Conservation (phyloP, 1,140 invertebrate genomes). For the Hyles euphorbiae region DNA sequence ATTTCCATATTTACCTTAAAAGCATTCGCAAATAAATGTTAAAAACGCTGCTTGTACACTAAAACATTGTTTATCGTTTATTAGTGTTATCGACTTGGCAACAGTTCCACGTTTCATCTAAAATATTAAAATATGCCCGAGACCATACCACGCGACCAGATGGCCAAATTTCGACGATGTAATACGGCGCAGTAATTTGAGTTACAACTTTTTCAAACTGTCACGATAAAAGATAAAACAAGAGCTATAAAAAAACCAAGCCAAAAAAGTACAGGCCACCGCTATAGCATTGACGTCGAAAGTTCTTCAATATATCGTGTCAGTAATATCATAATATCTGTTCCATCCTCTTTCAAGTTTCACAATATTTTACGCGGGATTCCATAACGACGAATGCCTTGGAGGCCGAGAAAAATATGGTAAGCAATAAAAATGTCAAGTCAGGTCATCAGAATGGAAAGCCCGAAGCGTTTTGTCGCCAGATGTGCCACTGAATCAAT, state of each 20-base stretch:
- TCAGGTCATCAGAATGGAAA: conserved; percentile 73
- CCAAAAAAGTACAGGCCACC: conserved; percentile 17
- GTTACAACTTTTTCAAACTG: conserved; percentile 17
- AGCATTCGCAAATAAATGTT: too few relatives aligned
- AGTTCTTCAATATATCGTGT: conserved; percentile 43
- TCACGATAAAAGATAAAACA: conserved; percentile 27
- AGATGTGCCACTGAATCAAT: conserved; percentile 72
- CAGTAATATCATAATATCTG: conserved; percentile 51
- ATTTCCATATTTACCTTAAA: too few relatives aligned
- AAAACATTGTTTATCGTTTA: background rate
- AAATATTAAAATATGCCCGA: too few relatives aligned
- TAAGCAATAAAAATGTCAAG: conserved; percentile 73
- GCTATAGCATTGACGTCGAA: conserved; percentile 27
- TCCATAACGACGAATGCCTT: conserved; percentile 58
- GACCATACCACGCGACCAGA: background rate
- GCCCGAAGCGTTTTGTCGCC: conserved; percentile 67
- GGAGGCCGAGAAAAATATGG: conserved; percentile 67
- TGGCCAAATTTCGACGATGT: conserved; percentile 4
- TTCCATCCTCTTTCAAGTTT: conserved; percentile 52
- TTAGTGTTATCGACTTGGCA: background rate
- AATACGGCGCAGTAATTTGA: conserved; percentile 12
- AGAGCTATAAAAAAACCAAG: conserved; percentile 23
- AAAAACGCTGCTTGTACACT: too few relatives aligned
- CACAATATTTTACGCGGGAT: conserved; percentile 62
- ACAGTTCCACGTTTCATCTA: too few relatives aligned